A percentile compares a stretch with the other conserved stretches of the same genome.
Evolutionary conservation across 2,888 invertebrate species (phyloP).

Genomic region (Oasisia sp.): DNA sequence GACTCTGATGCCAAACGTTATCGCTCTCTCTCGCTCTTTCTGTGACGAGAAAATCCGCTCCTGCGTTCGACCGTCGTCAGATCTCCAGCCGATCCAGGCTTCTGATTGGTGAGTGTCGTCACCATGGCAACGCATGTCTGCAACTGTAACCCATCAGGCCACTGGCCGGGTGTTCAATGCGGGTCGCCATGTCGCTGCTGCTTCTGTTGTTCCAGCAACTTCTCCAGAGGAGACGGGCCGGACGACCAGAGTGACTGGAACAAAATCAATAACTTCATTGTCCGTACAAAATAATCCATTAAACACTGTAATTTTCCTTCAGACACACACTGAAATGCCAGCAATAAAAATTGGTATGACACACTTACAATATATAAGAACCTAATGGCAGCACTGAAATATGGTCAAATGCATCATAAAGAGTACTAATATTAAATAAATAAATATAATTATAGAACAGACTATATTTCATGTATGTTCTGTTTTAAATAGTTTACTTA

Average conservation of each 20-base stretch:
- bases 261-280: slow-evolving; percentile 22
- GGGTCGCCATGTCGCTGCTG: slow-evolving; percentile 61
- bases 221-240: slow-evolving; percentile 82
- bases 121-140: slow-evolving; percentile 12
- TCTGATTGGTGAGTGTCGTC: background rate
- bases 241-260: slow-evolving; percentile 81
- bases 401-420: no score
- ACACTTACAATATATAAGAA: no score
- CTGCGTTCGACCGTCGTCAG: background rate
- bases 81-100: background rate
- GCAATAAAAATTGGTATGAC: no score
- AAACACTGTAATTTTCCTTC: no score
- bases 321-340: no score
- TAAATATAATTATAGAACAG: no score
- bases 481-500: no score
- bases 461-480: no score
- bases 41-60: slow-evolving; percentile 4
- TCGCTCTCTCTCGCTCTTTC: background rate
- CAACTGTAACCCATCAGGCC: slow-evolving; percentile 3
- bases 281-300: no score
- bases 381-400: no score
- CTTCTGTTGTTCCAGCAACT: slow-evolving; percentile 83
- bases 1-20: background rate
- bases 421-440: no score
- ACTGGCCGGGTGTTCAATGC: slow-evolving; percentile 53